Conservation (phyloP, 2,113 vertebrate genomes). For the Upupa epops region DNA sequence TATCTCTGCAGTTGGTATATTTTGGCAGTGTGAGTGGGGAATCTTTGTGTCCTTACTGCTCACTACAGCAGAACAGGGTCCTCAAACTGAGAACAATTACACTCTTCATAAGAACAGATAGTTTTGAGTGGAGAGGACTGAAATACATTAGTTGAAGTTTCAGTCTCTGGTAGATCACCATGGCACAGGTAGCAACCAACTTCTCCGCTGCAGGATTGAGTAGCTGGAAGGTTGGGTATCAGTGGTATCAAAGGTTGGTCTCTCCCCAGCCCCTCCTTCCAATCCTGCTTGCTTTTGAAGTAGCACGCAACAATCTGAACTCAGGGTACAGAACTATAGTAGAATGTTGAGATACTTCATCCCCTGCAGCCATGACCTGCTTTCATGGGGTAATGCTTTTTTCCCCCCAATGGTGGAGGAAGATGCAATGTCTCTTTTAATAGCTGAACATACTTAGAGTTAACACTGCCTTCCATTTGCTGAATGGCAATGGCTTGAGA, state of each 20-base stretch:
- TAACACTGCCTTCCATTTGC: not conserved
- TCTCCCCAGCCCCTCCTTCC: not conserved
- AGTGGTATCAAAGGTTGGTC: not conserved
- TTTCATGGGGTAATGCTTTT: not conserved
- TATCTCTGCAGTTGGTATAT: not conserved
- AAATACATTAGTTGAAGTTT: not conserved
- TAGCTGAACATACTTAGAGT: not conserved
- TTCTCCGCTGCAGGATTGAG: not conserved
- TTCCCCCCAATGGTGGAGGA: not conserved
- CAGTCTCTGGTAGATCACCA: not conserved
- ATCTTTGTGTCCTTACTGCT: not conserved
- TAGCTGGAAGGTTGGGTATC: not conserved
- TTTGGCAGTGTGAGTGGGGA: not conserved
- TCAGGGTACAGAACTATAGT: not conserved
- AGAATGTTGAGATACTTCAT: not conserved
- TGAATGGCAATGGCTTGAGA: not conserved
- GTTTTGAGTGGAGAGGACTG: not conserved
- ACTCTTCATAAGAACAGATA: not conserved
- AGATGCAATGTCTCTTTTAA: not conserved
- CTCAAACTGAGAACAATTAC: not conserved
- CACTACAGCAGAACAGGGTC: not conserved
- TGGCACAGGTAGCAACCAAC: not conserved
- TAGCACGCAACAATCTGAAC: not conserved
- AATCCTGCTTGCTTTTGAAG: not conserved
- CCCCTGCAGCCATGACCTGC: not conserved